These are phyloP conservation scores for Drosophila nasuta DNA, from an alignment of 1,140 invertebrate species.

Conservation along the genomic window DNA sequence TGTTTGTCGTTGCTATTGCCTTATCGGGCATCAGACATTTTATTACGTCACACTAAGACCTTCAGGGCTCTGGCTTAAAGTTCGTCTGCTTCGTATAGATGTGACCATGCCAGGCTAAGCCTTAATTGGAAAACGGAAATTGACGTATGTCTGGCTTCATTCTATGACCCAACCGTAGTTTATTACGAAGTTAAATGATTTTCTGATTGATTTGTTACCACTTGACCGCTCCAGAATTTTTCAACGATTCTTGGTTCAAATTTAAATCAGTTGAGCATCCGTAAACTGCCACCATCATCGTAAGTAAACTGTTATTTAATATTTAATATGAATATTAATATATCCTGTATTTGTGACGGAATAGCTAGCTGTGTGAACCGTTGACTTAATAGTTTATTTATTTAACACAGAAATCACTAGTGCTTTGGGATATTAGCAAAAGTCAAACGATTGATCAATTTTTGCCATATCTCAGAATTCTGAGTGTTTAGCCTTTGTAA, in stretches of 20 bases:
- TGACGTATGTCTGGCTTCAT: slow-evolving; percentile 76
- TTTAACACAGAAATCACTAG: slow-evolving; percentile 20
- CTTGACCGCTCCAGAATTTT: slow-evolving; percentile 25
- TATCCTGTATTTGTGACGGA: slow-evolving; percentile 73
- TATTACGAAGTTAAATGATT: slow-evolving; percentile 72
- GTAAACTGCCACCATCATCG: slow-evolving; percentile 59
- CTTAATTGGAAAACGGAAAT: slow-evolving; percentile 76
- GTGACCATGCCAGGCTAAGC: slow-evolving; percentile 7
- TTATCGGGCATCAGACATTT: slow-evolving; percentile 77
- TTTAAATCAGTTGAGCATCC: neutral
- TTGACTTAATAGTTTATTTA: slow-evolving; percentile 13
- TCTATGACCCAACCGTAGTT: slow-evolving; percentile 63
- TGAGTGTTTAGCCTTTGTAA: no score
- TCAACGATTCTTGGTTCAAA: neutral
- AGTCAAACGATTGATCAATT: no score
- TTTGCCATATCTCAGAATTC: no score
- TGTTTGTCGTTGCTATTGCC: slow-evolving; percentile 44
- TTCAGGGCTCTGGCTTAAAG: neutral
- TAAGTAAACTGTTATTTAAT: slow-evolving; percentile 70
- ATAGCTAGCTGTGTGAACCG: slow-evolving; percentile 1
- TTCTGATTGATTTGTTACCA: slow-evolving; percentile 76
- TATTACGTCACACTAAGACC: slow-evolving; percentile 58
- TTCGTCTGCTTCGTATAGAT: no score
- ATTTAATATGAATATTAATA: slow-evolving; percentile 83
- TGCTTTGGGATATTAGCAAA: no score